Evolutionary conservation across 2,888 invertebrate genomes (phyloP).

Genomic region (Chydorus sphaericus): DNA sequence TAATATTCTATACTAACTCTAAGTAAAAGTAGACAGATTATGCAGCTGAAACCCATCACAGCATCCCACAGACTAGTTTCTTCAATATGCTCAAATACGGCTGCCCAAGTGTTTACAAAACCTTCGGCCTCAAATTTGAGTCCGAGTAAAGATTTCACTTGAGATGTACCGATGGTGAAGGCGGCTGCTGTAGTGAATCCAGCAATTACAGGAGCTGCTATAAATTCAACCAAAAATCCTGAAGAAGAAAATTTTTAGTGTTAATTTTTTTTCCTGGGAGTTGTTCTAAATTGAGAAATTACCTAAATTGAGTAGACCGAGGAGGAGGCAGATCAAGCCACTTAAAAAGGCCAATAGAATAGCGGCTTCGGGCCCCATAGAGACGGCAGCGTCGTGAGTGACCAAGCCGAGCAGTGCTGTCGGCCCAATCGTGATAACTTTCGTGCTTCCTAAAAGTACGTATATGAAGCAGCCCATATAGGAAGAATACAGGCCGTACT

Average conservation of each 20-base stretch:
- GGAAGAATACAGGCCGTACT: conserved; percentile 88
- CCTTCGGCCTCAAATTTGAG: conserved; percentile 49
- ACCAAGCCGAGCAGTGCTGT: conserved; percentile 84
- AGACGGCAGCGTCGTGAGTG: conserved; percentile 57
- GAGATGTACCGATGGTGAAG: conserved; percentile 63
- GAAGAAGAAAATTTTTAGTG: conserved; percentile 20
- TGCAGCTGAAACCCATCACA: conserved; percentile 53
- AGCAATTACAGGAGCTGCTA: conserved; percentile 68
- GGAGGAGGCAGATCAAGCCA: conserved; percentile 61
- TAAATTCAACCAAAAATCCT: conserved; percentile 73
- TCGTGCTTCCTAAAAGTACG: conserved; percentile 77
- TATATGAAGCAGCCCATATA: conserved; percentile 83
- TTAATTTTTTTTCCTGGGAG: not conserved
- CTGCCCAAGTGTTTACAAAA: conserved; percentile 47
- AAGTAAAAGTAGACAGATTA: conserved; percentile 52
- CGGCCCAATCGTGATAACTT: conserved; percentile 83
- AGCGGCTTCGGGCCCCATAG: conserved; percentile 39
- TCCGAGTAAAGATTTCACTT: conserved; percentile 57
- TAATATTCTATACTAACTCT: conserved; percentile 47
- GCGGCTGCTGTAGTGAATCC: conserved; percentile 79
- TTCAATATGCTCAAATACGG: conserved; percentile 50
- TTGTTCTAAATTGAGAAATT: conserved; percentile 24
- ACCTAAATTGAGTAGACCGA: conserved; percentile 73
- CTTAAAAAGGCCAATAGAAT: conserved; percentile 67
- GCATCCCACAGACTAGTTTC: conserved; percentile 53